phyloP scores from a whole-genome alignment of 2,113 vertebrate species.

The Microcebus jonahi region DNA sequence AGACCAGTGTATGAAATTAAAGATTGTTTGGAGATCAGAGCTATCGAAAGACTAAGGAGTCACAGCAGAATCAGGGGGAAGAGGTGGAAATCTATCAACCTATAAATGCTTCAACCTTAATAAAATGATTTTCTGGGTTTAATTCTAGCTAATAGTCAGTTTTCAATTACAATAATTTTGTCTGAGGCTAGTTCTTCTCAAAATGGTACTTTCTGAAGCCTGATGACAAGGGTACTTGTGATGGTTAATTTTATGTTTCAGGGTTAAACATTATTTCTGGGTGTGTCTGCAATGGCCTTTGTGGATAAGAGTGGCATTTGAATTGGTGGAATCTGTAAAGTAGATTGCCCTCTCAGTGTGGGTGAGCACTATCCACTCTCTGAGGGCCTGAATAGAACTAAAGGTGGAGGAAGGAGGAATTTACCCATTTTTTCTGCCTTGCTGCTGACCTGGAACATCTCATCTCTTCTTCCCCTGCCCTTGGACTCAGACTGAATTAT shows the following conservation, averaged over 20 bases:
- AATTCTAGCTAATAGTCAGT: background rate
- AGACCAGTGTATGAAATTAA: background rate
- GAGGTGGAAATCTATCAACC: background rate
- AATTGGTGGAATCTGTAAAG: background rate
- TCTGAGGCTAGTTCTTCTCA: background rate
- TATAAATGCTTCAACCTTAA: background rate
- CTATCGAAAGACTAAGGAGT: background rate
- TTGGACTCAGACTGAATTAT: background rate
- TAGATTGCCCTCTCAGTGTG: background rate
- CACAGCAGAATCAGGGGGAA: background rate
- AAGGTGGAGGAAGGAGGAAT: background rate
- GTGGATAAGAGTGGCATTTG: background rate
- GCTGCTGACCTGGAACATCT: background rate
- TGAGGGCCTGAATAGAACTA: background rate
- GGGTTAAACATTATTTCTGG: background rate
- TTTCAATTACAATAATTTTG: constrained; percentile 1
- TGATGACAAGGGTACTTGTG: background rate
- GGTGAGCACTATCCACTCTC: too few relatives aligned
- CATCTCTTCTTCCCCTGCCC: background rate
- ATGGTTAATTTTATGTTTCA: background rate
- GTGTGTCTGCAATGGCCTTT: background rate
- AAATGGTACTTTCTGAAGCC: background rate
- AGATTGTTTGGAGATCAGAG: background rate
- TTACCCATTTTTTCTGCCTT: too few relatives aligned
- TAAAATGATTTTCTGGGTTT: background rate